Conservation (phyloP, 2,888 invertebrate genomes). For the Parnassius orleans region DNA sequence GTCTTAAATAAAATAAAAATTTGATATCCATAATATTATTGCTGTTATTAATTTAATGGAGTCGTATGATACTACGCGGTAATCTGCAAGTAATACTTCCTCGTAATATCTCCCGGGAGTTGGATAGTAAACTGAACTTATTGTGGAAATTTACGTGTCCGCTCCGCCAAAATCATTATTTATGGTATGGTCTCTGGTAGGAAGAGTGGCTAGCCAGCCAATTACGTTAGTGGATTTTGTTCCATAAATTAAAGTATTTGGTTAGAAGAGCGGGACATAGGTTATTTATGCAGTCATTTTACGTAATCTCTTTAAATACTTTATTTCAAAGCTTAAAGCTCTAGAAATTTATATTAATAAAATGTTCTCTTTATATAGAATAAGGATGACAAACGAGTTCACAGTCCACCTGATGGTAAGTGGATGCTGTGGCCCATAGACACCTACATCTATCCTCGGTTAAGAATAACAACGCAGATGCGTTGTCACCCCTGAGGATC, state of each 20-base stretch:
- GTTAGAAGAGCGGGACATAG: not conserved
- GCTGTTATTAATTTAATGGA: not conserved
- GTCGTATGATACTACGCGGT: not conserved
- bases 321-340: too few species aligned
- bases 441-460: too few species aligned
- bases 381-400: too few species aligned
- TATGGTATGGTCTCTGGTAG: slow-evolving; percentile 1
- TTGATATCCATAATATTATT: not conserved
- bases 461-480: too few species aligned
- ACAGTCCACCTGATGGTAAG: too few species aligned
- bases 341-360: too few species aligned
- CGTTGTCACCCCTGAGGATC: too few species aligned
- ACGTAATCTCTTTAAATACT: not conserved
- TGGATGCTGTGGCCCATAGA: too few species aligned
- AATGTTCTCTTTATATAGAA: too few species aligned
- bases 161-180: slow-evolving; percentile 7
- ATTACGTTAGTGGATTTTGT: not conserved
- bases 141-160: slow-evolving; percentile 6
- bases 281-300: not conserved
- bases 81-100: slow-evolving; percentile 7
- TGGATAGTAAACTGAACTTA: slow-evolving; percentile 1
- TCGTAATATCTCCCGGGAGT: slow-evolving; percentile 5
- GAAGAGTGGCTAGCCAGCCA: not conserved
- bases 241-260: slow-evolving; percentile 1
- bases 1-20: too few species aligned